A percentile compares a stretch with the other conserved stretches of the same genome.
These are phyloP conservation scores for Trididemnum nubilum DNA, from an alignment of 23 tunicate species.

Conservation along the genomic window DNA sequence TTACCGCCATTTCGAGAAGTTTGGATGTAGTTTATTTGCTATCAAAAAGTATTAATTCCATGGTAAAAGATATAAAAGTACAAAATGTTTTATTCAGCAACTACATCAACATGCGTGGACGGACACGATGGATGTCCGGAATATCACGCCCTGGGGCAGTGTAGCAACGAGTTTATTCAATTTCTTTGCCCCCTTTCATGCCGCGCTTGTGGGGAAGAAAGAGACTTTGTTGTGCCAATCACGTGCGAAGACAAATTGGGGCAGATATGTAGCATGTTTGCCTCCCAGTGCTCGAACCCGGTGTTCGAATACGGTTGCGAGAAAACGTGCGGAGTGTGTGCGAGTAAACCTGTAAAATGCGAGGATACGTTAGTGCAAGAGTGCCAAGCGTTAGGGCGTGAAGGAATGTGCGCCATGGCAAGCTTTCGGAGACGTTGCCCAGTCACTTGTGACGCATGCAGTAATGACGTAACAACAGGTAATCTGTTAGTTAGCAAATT, in stretches of 20 bases:
- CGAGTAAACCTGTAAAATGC: background rate
- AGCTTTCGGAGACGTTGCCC: constrained; percentile 29
- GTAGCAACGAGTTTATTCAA: constrained; percentile 31
- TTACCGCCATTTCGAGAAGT: no score
- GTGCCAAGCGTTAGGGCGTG: background rate
- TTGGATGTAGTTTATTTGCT: no score
- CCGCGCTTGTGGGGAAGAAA: constrained; percentile 37
- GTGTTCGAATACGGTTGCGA: constrained; percentile 17
- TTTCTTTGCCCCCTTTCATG: constrained; percentile 63
- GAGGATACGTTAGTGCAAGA: constrained; percentile 6
- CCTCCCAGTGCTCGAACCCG: constrained; percentile 27
- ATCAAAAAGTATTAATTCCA: no score
- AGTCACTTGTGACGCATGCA: constrained; percentile 52
- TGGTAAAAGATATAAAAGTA: no score
- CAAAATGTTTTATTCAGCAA: no score
- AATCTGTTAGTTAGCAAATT: no score
- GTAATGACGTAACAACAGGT: background rate
- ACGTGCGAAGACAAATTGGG: constrained; percentile 35
- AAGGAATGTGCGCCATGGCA: constrained; percentile 19
- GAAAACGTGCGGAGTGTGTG: constrained; percentile 44
- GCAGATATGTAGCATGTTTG: constrained; percentile 12
- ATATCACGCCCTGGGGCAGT: constrained; percentile 35
- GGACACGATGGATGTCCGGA: constrained; percentile 31
- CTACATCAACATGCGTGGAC: constrained; percentile 33
- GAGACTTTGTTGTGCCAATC: background rate